phyloP scores from a whole-genome alignment of 2,888 invertebrate species.

The Phyllotreta striolata region DNA sequence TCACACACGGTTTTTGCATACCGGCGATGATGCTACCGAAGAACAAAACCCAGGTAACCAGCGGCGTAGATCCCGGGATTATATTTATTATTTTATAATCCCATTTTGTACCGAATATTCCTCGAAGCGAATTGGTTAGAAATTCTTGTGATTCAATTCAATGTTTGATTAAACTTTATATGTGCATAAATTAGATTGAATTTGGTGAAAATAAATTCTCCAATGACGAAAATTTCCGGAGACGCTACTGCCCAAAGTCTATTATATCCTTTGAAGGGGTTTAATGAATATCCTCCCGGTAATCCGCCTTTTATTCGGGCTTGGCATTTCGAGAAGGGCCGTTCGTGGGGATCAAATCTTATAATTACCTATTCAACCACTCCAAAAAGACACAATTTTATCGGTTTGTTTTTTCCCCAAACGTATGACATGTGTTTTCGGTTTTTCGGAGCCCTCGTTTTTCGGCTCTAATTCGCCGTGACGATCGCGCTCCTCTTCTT shows the following conservation, averaged over 20 bases:
- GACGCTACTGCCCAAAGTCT: constrained; percentile 15
- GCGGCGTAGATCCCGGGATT: constrained; percentile 2
- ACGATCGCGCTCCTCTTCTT: too few relatives aligned
- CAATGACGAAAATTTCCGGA: neutral
- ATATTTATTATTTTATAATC: neutral
- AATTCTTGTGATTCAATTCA: too few relatives aligned
- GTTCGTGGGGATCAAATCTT: constrained; percentile 36
- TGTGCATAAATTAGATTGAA: too few relatives aligned
- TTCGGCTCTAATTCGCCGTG: neutral
- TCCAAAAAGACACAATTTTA: constrained; percentile 25
- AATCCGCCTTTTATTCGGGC: constrained; percentile 55
- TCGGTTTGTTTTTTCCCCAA: neutral
- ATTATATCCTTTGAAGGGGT: constrained; percentile 44
- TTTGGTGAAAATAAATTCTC: too few relatives aligned
- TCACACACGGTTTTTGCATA: constrained; percentile 45
- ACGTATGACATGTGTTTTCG: constrained; percentile 10
- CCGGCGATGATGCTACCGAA: constrained; percentile 34
- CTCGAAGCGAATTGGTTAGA: too few relatives aligned
- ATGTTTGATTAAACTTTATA: too few relatives aligned
- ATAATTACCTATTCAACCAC: constrained; percentile 47
- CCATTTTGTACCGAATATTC: neutral
- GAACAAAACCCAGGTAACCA: constrained; percentile 27
- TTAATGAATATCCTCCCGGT: constrained; percentile 54
- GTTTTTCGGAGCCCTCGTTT: neutral
- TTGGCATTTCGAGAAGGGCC: constrained; percentile 38